These are phyloP conservation scores for Micrasema longulum DNA, from an alignment of 1,140 invertebrate species.

Conservation along the genomic window DNA sequence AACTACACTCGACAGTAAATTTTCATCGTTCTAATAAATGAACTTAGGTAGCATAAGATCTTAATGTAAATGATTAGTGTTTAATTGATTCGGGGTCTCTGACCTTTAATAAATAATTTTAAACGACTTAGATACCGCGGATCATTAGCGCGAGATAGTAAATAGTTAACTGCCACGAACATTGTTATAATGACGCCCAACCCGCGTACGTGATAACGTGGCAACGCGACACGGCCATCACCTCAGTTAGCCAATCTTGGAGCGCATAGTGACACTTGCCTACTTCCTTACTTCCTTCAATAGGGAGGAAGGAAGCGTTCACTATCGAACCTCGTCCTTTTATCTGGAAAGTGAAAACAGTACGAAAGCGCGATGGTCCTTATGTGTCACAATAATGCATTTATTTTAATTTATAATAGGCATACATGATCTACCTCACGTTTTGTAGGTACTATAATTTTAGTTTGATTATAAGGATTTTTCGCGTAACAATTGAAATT, in stretches of 20 bases:
- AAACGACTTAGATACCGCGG: neutral
- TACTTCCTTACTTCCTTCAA: neutral
- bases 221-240: neutral
- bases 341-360: conserved; percentile 20
- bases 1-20: no score
- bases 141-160: neutral
- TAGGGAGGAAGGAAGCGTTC: neutral
- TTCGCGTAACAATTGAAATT: neutral
- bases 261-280: conserved; percentile 8
- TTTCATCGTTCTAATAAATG: no score
- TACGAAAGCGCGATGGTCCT: neutral
- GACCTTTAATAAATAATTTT: neutral
- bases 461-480: neutral
- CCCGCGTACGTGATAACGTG: neutral
- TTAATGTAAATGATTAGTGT: no score
- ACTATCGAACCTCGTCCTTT: conserved; percentile 12
- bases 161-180: neutral
- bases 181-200: neutral
- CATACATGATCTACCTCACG: neutral
- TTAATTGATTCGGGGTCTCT: no score
- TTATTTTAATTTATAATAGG: neutral
- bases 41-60: no score
- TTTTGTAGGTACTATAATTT: neutral
- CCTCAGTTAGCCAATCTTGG: neutral
- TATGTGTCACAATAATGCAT: neutral